Base-by-base conservation (phyloP, 2,113 vertebrate genomes). In the Gymnogyps californianus region DNA sequence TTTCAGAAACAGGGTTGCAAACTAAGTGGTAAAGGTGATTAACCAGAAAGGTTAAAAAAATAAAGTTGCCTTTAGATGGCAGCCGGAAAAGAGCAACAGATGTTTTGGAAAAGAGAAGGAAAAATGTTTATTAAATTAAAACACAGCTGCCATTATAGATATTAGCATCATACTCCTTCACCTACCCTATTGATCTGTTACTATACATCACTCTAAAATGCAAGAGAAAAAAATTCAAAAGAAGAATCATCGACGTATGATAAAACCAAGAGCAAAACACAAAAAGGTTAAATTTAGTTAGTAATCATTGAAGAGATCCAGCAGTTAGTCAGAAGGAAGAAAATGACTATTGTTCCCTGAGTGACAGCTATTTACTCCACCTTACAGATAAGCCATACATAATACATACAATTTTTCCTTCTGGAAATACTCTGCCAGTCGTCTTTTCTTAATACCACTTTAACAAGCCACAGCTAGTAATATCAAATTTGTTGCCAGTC, bases 391-490 rank as follows among this genome's bases (percentile, higher is more conserved):
- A 91, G 36, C 51, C 36, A 59, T 52, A 87, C 44, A 34, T 28
- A 92, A 83, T 13, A 90, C 11, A 59, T 34, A 87, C 22, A 3
- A 83, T 85, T 96, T 96, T 92, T 92, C 79, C 75, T 94, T 89
- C 61, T 70, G 42, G 90, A 94, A 96, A 92, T 92, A 42, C 79
- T 85, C 66, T 94, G 80, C 71, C 83, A 93, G 16, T 31, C 62
- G 40, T 40, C 38, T 79, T 93, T 65, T 70, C 90, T 77, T 94
- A 91, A 95, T 80, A 51, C n/a, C 38, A 66, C 15, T 82, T 93
- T 71, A 92, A 91, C 49, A 96, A 96, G 79, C 47, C 87, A 91
- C 85, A 93, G 80, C n/a, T 86, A 86, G 44, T 44, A 72, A 80
- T 71, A 95, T 49, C 40, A 86, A 76, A 90, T 83, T 80, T 96